Evolutionary conservation across 2,113 vertebrate species (phyloP), one percentile per base, ranked within the genome.

Genomic region (Halcyon senegalensis): DNA sequence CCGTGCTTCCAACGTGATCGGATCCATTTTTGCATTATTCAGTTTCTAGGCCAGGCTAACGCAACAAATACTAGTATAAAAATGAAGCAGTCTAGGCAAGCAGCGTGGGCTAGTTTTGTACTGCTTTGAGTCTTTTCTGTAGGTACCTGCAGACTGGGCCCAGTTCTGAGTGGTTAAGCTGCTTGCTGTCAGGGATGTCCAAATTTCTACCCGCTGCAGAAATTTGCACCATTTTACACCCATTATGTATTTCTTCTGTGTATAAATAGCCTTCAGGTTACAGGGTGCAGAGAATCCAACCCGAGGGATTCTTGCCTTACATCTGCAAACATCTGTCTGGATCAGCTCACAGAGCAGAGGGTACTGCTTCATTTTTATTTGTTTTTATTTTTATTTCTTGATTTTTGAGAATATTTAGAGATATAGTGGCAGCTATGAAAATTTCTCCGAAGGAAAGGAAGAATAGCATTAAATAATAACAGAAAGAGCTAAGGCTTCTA

Each of bases 231-330:
- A 0, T 60, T 69, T 74, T 13, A 13, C 14, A 23, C 50, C 50
- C 19, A 0, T 1, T 11, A 0, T 24, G 1, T 4, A 1, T 46
- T n/a, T 24, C 37, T n/a, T 24, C 37, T n/a, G n/a, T n/a, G 6
- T 21, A 6, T 16, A 33, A 51, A 64, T 20, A 19, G 5, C 21
- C 39, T 44, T 28, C 37, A 9, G n/a, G 13, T 58, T 39, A 3
- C 5, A 41, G 20, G 13, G 15, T 39, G 23, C 10, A 64, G 59
- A 10, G n/a, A 53, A 44, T 17, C 18, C 33, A 44, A 0, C 27
- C 25, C 27, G n/a, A 30, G 58, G 46, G 19, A 13, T n/a, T 39
- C 62, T 79, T 33, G 20, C 17, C 50, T 50, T 16, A 4, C 41
- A 21, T 1, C 5, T 56, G 79, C 19, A 46, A 10, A 37, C 4